These are phyloP conservation scores for Cepphus grylle DNA, from an alignment of 2,113 vertebrate species.

Conservation along the genomic window DNA sequence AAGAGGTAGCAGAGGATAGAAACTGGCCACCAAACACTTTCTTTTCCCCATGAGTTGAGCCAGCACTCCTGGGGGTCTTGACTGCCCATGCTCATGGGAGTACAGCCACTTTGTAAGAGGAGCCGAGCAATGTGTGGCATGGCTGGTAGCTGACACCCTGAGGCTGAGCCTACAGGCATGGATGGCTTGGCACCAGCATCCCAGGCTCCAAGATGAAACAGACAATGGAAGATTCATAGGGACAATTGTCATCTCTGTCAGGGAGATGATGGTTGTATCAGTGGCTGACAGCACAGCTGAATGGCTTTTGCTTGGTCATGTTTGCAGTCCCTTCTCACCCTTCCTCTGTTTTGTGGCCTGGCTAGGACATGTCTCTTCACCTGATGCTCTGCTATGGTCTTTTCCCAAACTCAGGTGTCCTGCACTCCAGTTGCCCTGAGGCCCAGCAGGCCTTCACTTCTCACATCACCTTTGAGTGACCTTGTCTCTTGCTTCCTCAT, in stretches of 20 bases:
- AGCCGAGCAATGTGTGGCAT: not conserved
- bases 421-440: not conserved
- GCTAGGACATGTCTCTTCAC: not conserved
- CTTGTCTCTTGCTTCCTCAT: not conserved
- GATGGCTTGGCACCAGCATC: not conserved
- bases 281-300: not conserved
- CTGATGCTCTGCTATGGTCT: not conserved
- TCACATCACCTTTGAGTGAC: not conserved
- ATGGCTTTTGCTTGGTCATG: not conserved
- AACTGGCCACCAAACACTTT: not conserved
- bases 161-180: not conserved
- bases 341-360: not conserved
- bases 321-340: not conserved
- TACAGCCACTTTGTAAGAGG: not conserved
- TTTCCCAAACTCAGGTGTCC: fast-evolving
- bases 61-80: not conserved
- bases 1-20: not conserved
- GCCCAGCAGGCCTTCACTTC: not conserved
- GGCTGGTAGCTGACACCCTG: not conserved
- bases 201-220: not conserved
- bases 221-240: not conserved
- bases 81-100: not conserved
- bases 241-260: not conserved
- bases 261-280: not conserved
- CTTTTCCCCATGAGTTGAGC: not conserved